phyloP scores from a whole-genome alignment of 2,113 vertebrate species.

The Gulo gulo region DNA sequence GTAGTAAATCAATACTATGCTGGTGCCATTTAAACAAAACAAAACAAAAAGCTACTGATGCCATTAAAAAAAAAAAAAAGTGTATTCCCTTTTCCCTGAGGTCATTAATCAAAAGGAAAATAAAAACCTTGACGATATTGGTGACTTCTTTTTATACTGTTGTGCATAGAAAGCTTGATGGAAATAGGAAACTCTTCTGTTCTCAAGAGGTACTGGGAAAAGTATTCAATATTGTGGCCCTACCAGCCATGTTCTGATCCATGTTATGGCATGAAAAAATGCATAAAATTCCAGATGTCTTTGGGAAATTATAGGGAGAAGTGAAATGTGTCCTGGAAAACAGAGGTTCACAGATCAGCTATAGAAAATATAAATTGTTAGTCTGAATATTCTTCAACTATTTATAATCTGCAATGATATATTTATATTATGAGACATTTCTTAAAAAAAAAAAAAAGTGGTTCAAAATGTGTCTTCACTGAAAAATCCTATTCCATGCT shows the following conservation, averaged over 20 bases:
- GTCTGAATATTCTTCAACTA: background rate
- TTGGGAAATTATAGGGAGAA: background rate
- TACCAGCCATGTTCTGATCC: background rate
- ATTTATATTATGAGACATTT: background rate
- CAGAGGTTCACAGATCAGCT: background rate
- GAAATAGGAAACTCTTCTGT: background rate
- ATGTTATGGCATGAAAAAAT: background rate
- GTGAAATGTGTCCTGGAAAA: background rate
- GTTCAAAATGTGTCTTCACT: background rate
- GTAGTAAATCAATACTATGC: background rate
- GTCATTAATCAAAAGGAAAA: background rate
- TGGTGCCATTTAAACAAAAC: too few species aligned
- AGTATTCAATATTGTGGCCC: background rate
- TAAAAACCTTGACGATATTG: background rate
- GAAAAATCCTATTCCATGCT: background rate
- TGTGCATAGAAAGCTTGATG: background rate
- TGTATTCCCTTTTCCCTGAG: background rate
- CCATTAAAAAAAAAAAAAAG: background rate
- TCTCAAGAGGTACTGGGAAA: background rate
- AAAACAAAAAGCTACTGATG: background rate
- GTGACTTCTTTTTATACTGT: background rate
- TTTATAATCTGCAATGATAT: background rate
- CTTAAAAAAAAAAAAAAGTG: background rate
- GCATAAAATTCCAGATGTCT: background rate
- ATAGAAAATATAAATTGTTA: background rate